Conservation (phyloP, 2,888 invertebrate species). For the Cartodere bifasciata region DNA sequence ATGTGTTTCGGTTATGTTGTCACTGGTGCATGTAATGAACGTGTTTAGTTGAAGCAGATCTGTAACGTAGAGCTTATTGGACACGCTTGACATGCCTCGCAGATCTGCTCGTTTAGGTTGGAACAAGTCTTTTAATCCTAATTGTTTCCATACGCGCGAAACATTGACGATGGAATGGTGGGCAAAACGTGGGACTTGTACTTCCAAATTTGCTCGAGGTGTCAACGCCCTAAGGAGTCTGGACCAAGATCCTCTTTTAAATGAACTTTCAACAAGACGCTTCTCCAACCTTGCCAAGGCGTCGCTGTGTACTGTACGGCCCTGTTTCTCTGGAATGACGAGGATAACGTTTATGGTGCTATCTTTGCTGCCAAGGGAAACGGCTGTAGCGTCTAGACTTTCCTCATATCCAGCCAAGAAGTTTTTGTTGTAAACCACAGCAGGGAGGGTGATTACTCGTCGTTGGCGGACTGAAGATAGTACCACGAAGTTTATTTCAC, state of each 20-base stretch:
- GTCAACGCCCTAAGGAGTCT: conserved; percentile 59
- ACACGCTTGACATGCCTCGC: conserved; percentile 66
- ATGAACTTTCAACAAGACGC: conserved; percentile 51
- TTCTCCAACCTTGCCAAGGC: conserved; percentile 63
- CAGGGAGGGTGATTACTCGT: conserved; percentile 71
- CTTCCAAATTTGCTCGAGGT: conserved; percentile 63
- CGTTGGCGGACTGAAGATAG: conserved; percentile 67
- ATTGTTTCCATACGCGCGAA: conserved; percentile 60
- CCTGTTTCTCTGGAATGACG: conserved; percentile 77
- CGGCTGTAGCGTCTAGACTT: conserved; percentile 69
- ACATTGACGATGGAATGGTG: conserved; percentile 72
- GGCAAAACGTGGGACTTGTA: conserved; percentile 73
- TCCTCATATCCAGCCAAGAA: conserved; percentile 80
- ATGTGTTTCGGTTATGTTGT: conserved; percentile 56
- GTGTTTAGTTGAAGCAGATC: conserved; percentile 73
- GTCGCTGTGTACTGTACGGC: conserved; percentile 65
- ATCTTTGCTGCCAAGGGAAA: conserved; percentile 58
- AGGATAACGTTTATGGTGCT: conserved; percentile 67
- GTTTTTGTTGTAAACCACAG: conserved; percentile 61
- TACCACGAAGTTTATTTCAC: conserved; percentile 78
- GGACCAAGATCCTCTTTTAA: conserved; percentile 59
- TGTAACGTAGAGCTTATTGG: conserved; percentile 68
- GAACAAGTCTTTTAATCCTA: conserved; percentile 74
- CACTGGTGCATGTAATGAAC: conserved; percentile 75
- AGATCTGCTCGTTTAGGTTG: conserved; percentile 65